phyloP scores from a whole-genome alignment of 2,888 invertebrate species.

The Lissocephala sabroskyi region DNA sequence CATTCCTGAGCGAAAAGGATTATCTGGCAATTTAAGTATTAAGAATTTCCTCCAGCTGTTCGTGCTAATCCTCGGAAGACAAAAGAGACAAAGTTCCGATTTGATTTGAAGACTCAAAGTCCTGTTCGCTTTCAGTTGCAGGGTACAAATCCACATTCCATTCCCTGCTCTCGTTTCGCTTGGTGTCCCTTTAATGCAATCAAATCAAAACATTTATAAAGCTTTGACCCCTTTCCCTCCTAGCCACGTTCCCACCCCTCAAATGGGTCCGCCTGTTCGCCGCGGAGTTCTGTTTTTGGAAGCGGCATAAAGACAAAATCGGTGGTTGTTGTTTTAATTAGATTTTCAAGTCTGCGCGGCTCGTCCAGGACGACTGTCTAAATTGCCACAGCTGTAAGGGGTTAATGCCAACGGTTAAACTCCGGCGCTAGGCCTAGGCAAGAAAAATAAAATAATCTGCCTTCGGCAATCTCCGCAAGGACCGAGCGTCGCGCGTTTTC shows the following conservation, averaged over 20 bases:
- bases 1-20: too few relatives aligned
- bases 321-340: slow-evolving; percentile 68
- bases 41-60: too few relatives aligned
- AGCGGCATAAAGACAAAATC: slow-evolving; percentile 33
- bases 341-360: slow-evolving; percentile 45
- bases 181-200: slow-evolving; percentile 61
- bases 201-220: slow-evolving; percentile 62
- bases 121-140: too few relatives aligned
- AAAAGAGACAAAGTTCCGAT: too few relatives aligned
- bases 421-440: slow-evolving; percentile 5
- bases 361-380: slow-evolving; percentile 41
- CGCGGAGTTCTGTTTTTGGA: background rate
- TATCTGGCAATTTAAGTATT: too few relatives aligned
- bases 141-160: too few relatives aligned
- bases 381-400: slow-evolving; percentile 60
- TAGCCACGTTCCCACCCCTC: background rate
- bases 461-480: slow-evolving; percentile 53
- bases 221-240: slow-evolving; percentile 26
- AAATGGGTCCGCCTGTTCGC: slow-evolving; percentile 8
- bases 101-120: too few relatives aligned
- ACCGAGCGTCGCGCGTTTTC: slow-evolving; percentile 15
- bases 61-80: too few relatives aligned
- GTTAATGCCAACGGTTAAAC: slow-evolving; percentile 43
- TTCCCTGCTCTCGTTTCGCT: too few relatives aligned
- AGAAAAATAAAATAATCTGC: slow-evolving; percentile 55